Evolutionary conservation across 2,888 invertebrate species (phyloP).

Genomic region (Synergus itoensis): DNA sequence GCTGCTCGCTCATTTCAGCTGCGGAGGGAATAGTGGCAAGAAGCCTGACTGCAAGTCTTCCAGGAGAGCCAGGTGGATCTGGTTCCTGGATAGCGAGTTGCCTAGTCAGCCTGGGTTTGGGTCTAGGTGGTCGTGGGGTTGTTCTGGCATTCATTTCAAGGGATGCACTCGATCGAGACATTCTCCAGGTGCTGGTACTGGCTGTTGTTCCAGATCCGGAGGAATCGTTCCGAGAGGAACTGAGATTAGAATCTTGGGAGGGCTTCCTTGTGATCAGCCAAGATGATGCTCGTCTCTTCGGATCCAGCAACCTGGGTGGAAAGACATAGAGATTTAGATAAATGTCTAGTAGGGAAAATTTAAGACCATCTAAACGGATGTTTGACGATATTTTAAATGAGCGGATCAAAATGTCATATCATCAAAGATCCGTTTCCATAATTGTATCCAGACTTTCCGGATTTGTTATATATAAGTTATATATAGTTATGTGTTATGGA

Average conservation of each 20-base stretch:
- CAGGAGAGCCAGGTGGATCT: constrained; percentile 83
- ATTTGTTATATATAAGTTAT: too few relatives aligned
- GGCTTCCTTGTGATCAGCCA: constrained; percentile 96
- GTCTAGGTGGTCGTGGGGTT: constrained; percentile 66
- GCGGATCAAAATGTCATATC: too few relatives aligned
- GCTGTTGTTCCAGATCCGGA: constrained; percentile 93
- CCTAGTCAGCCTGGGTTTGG: constrained; percentile 88
- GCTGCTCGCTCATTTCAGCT: constrained; percentile 85
- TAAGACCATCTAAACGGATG: too few relatives aligned
- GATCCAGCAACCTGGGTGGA: constrained; percentile 82
- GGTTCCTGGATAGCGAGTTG: constrained; percentile 90
- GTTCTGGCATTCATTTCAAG: constrained; percentile 79
- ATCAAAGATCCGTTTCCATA: too few relatives aligned
- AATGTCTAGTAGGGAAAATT: neutral
- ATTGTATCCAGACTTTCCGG: too few relatives aligned
- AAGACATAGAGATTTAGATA: neutral
- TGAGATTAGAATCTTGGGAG: constrained; percentile 94
- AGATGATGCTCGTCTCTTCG: constrained; percentile 89
- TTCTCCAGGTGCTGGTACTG: constrained; percentile 93
- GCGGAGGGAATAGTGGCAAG: constrained; percentile 87
- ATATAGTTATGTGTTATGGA: too few relatives aligned
- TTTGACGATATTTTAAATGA: too few relatives aligned
- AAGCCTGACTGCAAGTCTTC: constrained; percentile 81
- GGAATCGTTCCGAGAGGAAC: constrained; percentile 94
- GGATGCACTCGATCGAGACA: constrained; percentile 90